Evolutionary conservation across 2,797 vertebrate genomes (phyloP).

Genomic region (Anolis apletophallus): DNA sequence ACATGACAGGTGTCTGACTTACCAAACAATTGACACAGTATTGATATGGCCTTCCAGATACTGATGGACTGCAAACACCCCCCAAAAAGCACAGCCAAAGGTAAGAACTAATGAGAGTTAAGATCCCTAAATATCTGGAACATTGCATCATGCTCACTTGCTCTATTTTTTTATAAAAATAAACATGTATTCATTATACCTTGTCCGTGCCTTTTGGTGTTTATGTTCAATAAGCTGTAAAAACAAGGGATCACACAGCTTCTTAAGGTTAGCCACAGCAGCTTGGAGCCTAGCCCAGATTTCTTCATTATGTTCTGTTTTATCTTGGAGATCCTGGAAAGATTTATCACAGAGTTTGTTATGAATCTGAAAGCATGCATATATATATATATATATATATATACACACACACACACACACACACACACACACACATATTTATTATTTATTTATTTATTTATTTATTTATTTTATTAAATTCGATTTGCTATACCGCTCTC

Average conservation of each 20-base stretch:
- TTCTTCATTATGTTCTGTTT: constrained; percentile 74
- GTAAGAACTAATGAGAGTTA: too few relatives aligned
- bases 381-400: too few relatives aligned
- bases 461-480: too few relatives aligned
- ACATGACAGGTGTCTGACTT: not conserved
- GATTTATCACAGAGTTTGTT: constrained; percentile 21
- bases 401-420: too few relatives aligned
- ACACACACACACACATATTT: too few relatives aligned
- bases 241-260: constrained; percentile 67
- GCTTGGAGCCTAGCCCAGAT: constrained; percentile 77
- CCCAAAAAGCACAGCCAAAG: too few relatives aligned
- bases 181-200: constrained; percentile 59
- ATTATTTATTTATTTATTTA: too few relatives aligned
- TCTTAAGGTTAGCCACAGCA: constrained; percentile 69
- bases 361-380: not conserved
- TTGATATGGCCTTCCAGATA: too few relatives aligned
- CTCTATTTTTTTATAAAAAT: not conserved
- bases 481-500: too few relatives aligned
- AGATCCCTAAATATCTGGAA: too few relatives aligned
- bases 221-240: constrained; percentile 75
- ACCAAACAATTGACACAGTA: not conserved
- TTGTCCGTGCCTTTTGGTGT: constrained; percentile 55
- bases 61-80: too few relatives aligned
- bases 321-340: constrained; percentile 81
- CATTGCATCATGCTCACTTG: too few relatives aligned